Evolutionary conservation across 2,113 vertebrate species (phyloP).

Genomic region (Otolemur garnettii): DNA sequence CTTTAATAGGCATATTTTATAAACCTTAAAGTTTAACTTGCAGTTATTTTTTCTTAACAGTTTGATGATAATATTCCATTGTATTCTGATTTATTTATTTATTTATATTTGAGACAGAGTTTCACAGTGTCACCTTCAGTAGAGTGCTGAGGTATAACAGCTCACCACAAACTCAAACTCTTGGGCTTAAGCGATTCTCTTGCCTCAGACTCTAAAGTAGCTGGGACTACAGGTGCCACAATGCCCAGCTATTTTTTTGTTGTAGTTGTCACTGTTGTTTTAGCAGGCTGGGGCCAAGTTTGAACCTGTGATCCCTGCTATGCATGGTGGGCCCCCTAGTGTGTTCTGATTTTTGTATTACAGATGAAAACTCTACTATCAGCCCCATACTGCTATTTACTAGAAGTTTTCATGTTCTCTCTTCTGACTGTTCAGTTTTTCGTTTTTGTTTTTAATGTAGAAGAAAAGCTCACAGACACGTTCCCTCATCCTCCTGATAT

Average conservation of each 20-base stretch:
- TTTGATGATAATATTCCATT: background rate
- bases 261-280: too few species aligned
- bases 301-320: too few species aligned
- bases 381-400: background rate
- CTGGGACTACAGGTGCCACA: too few species aligned
- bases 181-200: too few species aligned
- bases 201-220: too few species aligned
- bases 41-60: background rate
- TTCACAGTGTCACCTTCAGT: too few species aligned
- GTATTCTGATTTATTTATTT: background rate
- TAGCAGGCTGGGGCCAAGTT: too few species aligned
- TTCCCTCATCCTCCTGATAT: background rate
- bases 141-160: too few species aligned
- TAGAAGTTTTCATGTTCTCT: background rate
- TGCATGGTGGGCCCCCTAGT: too few species aligned
- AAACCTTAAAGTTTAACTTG: background rate
- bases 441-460: background rate
- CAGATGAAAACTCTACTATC: background rate
- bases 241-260: too few species aligned
- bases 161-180: too few species aligned
- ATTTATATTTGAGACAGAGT: too few species aligned
- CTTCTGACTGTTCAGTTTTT: background rate
- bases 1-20: background rate
- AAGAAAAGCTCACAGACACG: background rate
- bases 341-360: background rate